phyloP scores from a whole-genome alignment of 2,888 invertebrate species.

The Oscheius sp. region DNA sequence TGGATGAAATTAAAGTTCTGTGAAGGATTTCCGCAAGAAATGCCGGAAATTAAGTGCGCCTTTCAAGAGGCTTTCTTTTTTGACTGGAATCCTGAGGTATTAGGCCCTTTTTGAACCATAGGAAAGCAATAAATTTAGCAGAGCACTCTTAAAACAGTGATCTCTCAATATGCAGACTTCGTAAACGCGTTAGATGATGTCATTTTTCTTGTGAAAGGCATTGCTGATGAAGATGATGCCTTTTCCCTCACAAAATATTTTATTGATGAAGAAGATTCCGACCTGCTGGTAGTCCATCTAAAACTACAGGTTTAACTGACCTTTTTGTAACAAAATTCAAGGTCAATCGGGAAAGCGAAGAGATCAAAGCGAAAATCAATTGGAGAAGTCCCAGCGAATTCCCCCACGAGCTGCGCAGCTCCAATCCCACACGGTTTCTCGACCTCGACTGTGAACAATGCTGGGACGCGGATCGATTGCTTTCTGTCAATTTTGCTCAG shows the following conservation, averaged over 20 bases:
- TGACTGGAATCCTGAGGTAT: slow-evolving; percentile 1
- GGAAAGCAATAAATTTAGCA: background rate
- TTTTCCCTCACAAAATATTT: background rate
- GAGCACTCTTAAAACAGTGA: background rate
- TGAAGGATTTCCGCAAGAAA: background rate
- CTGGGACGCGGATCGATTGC: background rate
- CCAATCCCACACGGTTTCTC: slow-evolving; percentile 5
- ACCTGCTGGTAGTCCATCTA: background rate
- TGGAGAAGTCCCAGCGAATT: slow-evolving; percentile 11
- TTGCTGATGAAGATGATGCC: background rate
- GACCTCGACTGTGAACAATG: background rate
- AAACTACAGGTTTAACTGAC: slow-evolving; percentile 12
- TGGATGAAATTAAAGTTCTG: background rate
- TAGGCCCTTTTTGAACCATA: background rate
- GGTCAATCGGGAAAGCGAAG: background rate
- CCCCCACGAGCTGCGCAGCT: background rate
- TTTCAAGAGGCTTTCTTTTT: slow-evolving; percentile 14
- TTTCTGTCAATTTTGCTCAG: background rate
- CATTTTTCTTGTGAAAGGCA: background rate
- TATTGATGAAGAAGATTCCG: background rate
- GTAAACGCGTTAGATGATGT: slow-evolving; percentile 1
- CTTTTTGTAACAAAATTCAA: background rate
- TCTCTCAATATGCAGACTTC: slow-evolving; percentile 11
- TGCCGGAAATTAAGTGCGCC: slow-evolving; percentile 12
- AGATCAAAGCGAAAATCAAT: slow-evolving; percentile 1